phyloP scores from a whole-genome alignment of 2,113 vertebrate genomes.

The Geococcyx californianus region DNA sequence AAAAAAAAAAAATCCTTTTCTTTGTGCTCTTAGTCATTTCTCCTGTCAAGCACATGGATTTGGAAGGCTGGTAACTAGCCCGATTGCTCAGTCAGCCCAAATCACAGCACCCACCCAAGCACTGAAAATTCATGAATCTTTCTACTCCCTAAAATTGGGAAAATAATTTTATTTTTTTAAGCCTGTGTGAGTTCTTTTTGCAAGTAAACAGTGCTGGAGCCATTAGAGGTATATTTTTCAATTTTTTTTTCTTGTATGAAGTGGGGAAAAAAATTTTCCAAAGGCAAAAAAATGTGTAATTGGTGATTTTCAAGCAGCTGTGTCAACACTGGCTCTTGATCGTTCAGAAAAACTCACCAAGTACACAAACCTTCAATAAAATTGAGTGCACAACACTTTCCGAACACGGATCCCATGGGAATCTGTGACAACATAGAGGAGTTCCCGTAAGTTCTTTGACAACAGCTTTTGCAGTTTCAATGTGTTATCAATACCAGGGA shows the following conservation, averaged over 20 bases:
- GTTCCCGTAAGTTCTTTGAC: neutral
- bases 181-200: neutral
- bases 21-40: neutral
- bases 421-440: neutral
- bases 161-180: neutral
- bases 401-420: neutral
- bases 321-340: neutral
- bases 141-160: neutral
- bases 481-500: neutral
- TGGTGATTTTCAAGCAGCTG: neutral
- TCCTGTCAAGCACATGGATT: neutral
- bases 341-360: neutral
- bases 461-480: neutral
- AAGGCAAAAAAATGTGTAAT: neutral
- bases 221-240: neutral
- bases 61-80: neutral
- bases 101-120: neutral
- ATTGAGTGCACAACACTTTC: neutral
- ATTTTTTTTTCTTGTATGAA: neutral
- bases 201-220: neutral
- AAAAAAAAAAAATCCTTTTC: neutral
- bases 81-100: neutral
- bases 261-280: neutral
- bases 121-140: slow-evolving; percentile 5
- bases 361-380: neutral